Percentiles rank a stretch among this genome's conserved stretches.
These are phyloP conservation scores for Schizaphis graminum DNA, from an alignment of 2,888 invertebrate species.

Conservation along the genomic window DNA sequence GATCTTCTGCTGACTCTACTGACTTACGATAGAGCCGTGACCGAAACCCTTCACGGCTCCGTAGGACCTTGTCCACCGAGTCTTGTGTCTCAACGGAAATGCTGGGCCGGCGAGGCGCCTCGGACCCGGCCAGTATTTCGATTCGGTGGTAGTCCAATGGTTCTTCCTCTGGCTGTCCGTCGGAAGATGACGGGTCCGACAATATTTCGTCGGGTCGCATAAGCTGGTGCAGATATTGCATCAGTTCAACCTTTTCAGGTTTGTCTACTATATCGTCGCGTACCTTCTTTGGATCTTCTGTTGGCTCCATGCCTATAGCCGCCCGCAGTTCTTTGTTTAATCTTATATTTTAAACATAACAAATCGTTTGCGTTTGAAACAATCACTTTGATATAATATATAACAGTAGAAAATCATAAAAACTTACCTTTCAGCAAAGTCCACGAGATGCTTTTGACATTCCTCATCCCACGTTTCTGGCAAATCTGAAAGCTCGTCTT, in stretches of 20 bases:
- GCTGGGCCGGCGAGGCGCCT: slow-evolving; percentile 68
- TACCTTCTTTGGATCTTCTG: slow-evolving; percentile 72
- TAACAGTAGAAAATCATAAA: not conserved
- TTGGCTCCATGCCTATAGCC: slow-evolving; percentile 76
- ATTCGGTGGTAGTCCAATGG: slow-evolving; percentile 66
- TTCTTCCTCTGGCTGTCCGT: slow-evolving; percentile 53
- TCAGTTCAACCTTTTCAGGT: slow-evolving; percentile 36
- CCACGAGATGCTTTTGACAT: slow-evolving; percentile 80
- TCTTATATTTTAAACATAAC: slow-evolving; percentile 52
- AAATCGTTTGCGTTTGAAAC: not conserved
- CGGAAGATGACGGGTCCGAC: slow-evolving; percentile 29
- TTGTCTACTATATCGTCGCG: slow-evolving; percentile 69
- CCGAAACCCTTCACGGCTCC: slow-evolving; percentile 73
- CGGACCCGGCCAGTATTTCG: slow-evolving; percentile 68
- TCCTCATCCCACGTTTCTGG: slow-evolving; percentile 68
- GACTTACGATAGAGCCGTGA: slow-evolving; percentile 68
- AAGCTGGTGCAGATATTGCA: slow-evolving; percentile 1
- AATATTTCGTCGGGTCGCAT: slow-evolving; percentile 1
- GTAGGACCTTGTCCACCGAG: slow-evolving; percentile 74
- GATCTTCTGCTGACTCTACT: slow-evolving; percentile 64
- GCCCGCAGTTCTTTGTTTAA: slow-evolving; percentile 85
- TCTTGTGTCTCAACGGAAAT: slow-evolving; percentile 71
- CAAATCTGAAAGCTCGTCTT: slow-evolving; percentile 56
- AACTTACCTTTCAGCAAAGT: slow-evolving; percentile 80
- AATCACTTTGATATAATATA: not conserved